phyloP scores from a whole-genome alignment of 2,113 vertebrate genomes.

The Excalfactoria chinensis region DNA sequence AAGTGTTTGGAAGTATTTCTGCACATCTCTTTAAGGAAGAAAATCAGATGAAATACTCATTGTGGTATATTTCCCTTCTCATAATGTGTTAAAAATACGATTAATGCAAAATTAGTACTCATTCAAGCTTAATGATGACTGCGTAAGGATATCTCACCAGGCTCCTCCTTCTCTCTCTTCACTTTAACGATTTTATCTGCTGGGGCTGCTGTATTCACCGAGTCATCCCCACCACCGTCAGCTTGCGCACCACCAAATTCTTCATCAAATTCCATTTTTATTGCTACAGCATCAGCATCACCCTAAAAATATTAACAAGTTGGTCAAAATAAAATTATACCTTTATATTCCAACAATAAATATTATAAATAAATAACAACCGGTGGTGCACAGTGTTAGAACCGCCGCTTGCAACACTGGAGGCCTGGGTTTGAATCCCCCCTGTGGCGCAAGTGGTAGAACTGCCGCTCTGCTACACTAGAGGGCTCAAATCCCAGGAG shows the following conservation, averaged over 20 bases:
- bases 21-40: neutral
- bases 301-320: slow-evolving; percentile 75
- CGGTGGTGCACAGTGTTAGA: too few species aligned
- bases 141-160: slow-evolving; percentile 79
- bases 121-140: neutral
- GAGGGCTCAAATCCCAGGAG: too few species aligned
- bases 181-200: slow-evolving; percentile 79
- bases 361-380: too few species aligned
- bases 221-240: slow-evolving; percentile 83
- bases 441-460: too few species aligned
- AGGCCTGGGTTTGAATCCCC: too few species aligned
- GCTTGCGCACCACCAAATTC: slow-evolving; percentile 79
- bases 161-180: slow-evolving; percentile 94
- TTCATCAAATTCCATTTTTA: slow-evolving; percentile 94
- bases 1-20: neutral
- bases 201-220: slow-evolving; percentile 72
- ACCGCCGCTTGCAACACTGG: too few species aligned
- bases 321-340: slow-evolving; percentile 7
- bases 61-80: neutral
- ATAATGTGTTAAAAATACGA: neutral
- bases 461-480: too few species aligned
- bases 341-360: neutral
- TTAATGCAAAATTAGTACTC: neutral
- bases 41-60: neutral
- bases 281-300: slow-evolving; percentile 82